Base-by-base conservation (phyloP, 2,888 invertebrate species). In the Apodemia zela region DNA sequence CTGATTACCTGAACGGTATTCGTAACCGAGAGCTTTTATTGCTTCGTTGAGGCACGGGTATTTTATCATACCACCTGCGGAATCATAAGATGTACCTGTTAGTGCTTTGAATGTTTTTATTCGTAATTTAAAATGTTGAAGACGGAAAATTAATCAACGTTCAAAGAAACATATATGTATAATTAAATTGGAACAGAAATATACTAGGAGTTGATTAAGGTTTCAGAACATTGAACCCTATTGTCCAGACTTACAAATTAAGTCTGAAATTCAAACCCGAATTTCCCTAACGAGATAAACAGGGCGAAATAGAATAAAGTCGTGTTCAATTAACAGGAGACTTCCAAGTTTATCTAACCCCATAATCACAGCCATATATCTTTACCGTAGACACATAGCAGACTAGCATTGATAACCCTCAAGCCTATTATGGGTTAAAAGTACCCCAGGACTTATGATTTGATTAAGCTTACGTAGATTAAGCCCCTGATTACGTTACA, bases 401-500 rank as follows among this genome's bases (percentile, higher is more conserved):
- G 84, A 80, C 78, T 75, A 73, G 74, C 75, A 78, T 76, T 75
- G 76, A 79, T 74, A 77, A 76, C 78, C 81, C 79, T 70, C 73
- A 66, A 66, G 63, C 68, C 68, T 70, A 68, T 75, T 74, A 75
- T 68, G 70, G 66, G 68, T 67, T 70, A 68, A 67, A 72, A 69
- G 70, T 69, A 71, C 70, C 74, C 78, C 72, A 75, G 74, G 76
- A 78, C 80, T 81, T 84, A 83, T 83, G 81, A 89, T 89, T 89
- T 83, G 87, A 89, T 89, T 88, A 86, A 83, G 77, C 72, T 73
- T 74, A 73, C 73, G 71, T 77, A 84, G 87, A 86, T 88, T 84
- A 86, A 76, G 69, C 78, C 81, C 83, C 85, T 74, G 84, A 83
- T 86, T 80, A 84, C 77, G 79, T 78, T 82, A 89, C 89, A 89